Evolutionary conservation across 1,140 invertebrate species (phyloP).

Genomic region (Periplaneta americana): DNA sequence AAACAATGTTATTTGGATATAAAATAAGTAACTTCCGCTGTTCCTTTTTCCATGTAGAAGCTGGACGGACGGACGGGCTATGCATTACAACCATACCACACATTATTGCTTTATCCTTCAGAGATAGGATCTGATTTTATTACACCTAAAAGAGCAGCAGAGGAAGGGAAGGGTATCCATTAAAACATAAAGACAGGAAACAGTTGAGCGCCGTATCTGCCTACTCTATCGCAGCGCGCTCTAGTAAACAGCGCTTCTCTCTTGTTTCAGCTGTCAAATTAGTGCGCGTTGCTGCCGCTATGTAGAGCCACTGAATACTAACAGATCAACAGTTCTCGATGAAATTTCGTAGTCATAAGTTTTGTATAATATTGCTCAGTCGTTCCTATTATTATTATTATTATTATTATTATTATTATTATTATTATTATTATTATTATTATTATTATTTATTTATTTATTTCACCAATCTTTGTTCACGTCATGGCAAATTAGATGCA

Average conservation of each 20-base stretch:
- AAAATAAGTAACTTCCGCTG: not conserved
- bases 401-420: too few species aligned
- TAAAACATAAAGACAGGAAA: not conserved
- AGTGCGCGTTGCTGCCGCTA: too few species aligned
- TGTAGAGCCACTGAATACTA: too few species aligned
- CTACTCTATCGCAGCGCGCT: not conserved
- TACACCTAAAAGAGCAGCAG: not conserved
- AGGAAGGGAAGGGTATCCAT: not conserved
- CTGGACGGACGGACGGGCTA: not conserved
- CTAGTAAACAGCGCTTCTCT: not conserved
- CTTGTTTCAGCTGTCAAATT: too few species aligned
- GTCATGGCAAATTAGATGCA: too few species aligned
- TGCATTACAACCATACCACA: not conserved
- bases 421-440: too few species aligned
- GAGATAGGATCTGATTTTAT: not conserved
- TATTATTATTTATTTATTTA: too few species aligned
- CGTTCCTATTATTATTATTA: too few species aligned
- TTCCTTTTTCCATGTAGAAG: not conserved
- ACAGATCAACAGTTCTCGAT: too few species aligned
- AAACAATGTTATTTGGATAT: not conserved
- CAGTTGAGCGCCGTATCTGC: not conserved
- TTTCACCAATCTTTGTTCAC: too few species aligned
- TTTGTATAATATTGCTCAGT: too few species aligned
- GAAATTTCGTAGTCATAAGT: too few species aligned
- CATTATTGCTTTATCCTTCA: not conserved